phyloP scores from a whole-genome alignment of 1,140 invertebrate species.

The Marisa cornuarietis region DNA sequence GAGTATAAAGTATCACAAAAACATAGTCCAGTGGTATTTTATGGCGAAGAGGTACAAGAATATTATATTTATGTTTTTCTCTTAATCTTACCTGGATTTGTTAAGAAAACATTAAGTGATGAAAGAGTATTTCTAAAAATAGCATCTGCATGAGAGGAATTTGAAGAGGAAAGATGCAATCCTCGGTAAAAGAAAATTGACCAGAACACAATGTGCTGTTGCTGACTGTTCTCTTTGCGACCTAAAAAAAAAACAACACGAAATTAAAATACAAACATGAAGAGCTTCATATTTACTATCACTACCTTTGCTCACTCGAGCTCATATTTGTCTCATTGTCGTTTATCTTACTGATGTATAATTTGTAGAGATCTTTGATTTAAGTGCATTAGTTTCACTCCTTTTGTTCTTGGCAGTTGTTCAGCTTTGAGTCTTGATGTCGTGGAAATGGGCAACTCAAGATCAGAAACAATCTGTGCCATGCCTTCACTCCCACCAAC shows the following conservation, averaged over 20 bases:
- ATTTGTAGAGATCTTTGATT: not conserved
- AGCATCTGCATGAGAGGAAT: too few species aligned
- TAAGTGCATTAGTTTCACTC: not conserved
- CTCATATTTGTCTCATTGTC: not conserved
- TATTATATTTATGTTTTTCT: too few species aligned
- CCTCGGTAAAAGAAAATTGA: too few species aligned
- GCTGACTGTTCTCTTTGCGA: not conserved
- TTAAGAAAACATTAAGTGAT: too few species aligned
- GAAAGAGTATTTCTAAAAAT: too few species aligned
- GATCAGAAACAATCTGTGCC: conserved; percentile 10
- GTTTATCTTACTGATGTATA: not conserved
- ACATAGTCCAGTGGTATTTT: too few species aligned
- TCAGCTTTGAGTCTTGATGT: conserved; percentile 5
- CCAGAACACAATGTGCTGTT: not conserved
- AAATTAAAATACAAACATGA: not conserved
- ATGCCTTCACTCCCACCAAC: not conserved
- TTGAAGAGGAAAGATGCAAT: too few species aligned
- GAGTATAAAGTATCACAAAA: too few species aligned
- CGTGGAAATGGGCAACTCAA: not conserved
- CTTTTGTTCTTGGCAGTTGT: conserved; percentile 1
- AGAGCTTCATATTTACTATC: not conserved
- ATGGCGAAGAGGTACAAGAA: too few species aligned
- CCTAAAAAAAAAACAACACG: not conserved
- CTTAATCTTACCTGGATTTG: too few species aligned
- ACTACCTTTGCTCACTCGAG: not conserved